A percentile compares a stretch with the other conserved stretches of the same genome.
Conservation (phyloP, 2,888 invertebrate species). For the Teleogryllus oceanicus region DNA sequence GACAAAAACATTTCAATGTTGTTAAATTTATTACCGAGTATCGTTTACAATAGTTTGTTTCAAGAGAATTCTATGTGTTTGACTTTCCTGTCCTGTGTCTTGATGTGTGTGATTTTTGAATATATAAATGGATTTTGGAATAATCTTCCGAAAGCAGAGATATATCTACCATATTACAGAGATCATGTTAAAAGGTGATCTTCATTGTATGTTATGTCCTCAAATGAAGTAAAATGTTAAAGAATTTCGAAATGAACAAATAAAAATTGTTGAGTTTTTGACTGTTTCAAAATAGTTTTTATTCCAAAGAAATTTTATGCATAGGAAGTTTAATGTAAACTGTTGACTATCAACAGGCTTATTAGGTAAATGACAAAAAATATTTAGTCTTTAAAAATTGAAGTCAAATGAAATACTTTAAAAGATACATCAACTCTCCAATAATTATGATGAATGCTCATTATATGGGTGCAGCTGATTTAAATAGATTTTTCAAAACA, state of each 20-base stretch:
- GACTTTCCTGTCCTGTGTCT: background rate
- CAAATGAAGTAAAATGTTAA: background rate
- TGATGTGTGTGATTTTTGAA: background rate
- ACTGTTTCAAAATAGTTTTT: background rate
- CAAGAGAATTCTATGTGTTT: background rate
- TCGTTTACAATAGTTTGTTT: background rate
- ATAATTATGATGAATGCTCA: too few species aligned
- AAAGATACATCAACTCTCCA: too few species aligned
- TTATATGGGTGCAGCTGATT: too few species aligned
- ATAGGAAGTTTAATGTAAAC: too few species aligned
- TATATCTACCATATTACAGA: background rate
- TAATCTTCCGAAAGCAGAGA: slow-evolving; percentile 10
- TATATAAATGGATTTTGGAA: background rate
- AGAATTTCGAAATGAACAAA: slow-evolving; percentile 8
- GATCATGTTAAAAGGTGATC: background rate
- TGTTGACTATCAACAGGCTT: too few species aligned
- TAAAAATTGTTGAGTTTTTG: slow-evolving; percentile 4
- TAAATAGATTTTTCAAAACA: too few species aligned
- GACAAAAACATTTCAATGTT: background rate
- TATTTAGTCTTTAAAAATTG: too few species aligned
- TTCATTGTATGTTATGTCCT: background rate
- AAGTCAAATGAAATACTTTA: too few species aligned
- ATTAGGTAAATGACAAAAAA: too few species aligned
- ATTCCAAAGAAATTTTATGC: background rate
- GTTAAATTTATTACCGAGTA: slow-evolving; percentile 6